Conservation (phyloP, 2,113 vertebrate species). For the Muntiacus muntjak region DNA sequence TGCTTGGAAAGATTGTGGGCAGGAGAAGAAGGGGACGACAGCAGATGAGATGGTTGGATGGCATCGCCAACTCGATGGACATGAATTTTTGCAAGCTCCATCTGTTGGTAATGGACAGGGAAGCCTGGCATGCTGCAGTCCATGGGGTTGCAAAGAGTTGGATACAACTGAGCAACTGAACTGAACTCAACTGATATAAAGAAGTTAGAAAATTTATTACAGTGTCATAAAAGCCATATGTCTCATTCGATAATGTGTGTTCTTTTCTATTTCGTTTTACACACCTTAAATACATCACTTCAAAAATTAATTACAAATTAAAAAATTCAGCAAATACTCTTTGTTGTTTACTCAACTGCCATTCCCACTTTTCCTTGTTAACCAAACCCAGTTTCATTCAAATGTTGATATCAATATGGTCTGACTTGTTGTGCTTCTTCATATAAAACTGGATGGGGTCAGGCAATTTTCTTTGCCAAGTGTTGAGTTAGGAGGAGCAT, state of each 20-base stretch:
- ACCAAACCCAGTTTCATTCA: not conserved
- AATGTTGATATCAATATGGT: not conserved
- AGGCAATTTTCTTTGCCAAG: not conserved
- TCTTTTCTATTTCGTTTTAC: not conserved
- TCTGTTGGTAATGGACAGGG: not conserved
- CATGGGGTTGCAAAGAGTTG: not conserved
- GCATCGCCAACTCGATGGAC: not conserved
- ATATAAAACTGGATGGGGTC: not conserved
- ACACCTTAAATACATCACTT: not conserved
- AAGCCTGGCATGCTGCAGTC: not conserved
- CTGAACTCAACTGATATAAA: not conserved
- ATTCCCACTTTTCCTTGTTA: not conserved
- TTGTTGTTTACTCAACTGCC: not conserved
- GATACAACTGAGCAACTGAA: not conserved
- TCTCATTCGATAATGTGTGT: not conserved
- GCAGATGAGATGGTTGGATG: not conserved
- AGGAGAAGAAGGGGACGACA: not conserved
- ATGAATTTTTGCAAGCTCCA: not conserved
- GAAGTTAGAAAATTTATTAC: not conserved
- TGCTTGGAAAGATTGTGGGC: not conserved
- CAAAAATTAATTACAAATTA: not conserved
- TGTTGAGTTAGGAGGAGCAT: not conserved
- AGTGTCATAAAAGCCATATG: not conserved
- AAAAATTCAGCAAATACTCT: not conserved
- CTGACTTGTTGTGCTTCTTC: not conserved